Conservation (phyloP, 2,888 invertebrate genomes). For the Ophion costatus region DNA sequence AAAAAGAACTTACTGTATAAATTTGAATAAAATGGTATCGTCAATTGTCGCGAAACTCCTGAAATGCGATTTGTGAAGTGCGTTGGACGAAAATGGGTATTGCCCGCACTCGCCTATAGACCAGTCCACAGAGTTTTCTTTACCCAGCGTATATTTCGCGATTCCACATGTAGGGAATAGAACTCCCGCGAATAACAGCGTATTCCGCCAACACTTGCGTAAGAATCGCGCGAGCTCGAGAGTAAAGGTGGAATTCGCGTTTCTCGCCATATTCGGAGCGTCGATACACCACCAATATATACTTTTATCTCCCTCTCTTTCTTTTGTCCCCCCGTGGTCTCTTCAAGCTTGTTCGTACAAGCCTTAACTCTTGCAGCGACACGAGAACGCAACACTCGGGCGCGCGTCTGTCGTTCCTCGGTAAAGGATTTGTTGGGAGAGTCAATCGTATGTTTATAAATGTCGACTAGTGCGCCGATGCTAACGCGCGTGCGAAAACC, state of each 20-base stretch:
- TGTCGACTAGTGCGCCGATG: slow-evolving; percentile 31
- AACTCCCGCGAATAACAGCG: slow-evolving; percentile 27
- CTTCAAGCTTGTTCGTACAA: slow-evolving; percentile 63
- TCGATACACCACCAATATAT: slow-evolving; percentile 56
- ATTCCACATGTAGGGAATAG: slow-evolving; percentile 1
- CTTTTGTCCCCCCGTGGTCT: slow-evolving; percentile 43
- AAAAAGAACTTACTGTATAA: too few relatives aligned
- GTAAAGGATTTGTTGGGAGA: slow-evolving; percentile 63
- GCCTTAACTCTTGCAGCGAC: slow-evolving; percentile 74
- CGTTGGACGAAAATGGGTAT: not conserved
- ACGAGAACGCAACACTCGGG: slow-evolving; percentile 49
- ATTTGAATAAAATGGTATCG: too few relatives aligned
- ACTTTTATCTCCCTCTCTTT: slow-evolving; percentile 36
- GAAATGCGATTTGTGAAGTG: not conserved
- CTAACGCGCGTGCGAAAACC: slow-evolving; percentile 42
- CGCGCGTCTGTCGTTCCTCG: slow-evolving; percentile 40
- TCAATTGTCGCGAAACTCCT: too few relatives aligned
- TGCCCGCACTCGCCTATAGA: not conserved
- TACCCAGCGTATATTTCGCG: slow-evolving; percentile 18
- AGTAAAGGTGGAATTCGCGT: slow-evolving; percentile 78
- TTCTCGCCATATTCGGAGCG: slow-evolving; percentile 80
- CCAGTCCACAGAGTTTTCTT: not conserved
- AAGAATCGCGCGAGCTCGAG: slow-evolving; percentile 45
- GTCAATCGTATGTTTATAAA: slow-evolving; percentile 64
- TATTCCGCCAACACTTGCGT: slow-evolving; percentile 49